Evolutionary conservation across 2,797 vertebrate species (phyloP).

Genomic region (Gymnocypris eckloni): DNA sequence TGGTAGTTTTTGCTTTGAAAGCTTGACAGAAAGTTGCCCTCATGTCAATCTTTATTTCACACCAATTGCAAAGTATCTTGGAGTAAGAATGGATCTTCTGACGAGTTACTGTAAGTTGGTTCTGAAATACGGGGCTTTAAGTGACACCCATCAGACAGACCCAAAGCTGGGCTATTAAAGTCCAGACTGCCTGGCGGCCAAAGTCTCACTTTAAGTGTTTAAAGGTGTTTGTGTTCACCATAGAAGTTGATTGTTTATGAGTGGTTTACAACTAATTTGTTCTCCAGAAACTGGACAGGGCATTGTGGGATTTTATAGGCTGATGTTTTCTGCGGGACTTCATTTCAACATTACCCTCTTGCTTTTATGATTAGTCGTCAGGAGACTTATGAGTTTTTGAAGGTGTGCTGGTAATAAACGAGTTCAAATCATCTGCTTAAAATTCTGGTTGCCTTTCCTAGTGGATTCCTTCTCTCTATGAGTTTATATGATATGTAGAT

Average conservation of each 20-base stretch:
- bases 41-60: background rate
- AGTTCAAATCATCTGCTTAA: background rate
- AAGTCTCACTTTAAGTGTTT: conserved; percentile 69
- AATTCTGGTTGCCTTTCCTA: background rate
- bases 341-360: background rate
- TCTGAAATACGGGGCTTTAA: background rate
- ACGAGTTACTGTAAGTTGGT: conserved; percentile 26
- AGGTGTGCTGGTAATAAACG: conserved; percentile 3
- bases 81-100: conserved; percentile 6
- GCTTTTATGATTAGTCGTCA: background rate
- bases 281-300: conserved; percentile 64
- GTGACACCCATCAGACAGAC: conserved; percentile 28
- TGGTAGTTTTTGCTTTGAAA: background rate
- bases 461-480: background rate
- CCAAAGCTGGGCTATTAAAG: conserved; percentile 57
- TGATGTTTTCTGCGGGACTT: background rate
- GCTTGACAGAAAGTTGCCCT: background rate
- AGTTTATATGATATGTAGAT: conserved; percentile 9
- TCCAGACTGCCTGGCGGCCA: conserved; percentile 65
- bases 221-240: conserved; percentile 71
- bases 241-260: conserved; percentile 68
- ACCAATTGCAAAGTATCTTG: background rate
- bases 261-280: conserved; percentile 67
- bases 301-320: conserved; percentile 68
- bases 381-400: background rate